Evolutionary conservation across 2,888 invertebrate genomes (phyloP).

Genomic region (Eupithecia pulchellata): DNA sequence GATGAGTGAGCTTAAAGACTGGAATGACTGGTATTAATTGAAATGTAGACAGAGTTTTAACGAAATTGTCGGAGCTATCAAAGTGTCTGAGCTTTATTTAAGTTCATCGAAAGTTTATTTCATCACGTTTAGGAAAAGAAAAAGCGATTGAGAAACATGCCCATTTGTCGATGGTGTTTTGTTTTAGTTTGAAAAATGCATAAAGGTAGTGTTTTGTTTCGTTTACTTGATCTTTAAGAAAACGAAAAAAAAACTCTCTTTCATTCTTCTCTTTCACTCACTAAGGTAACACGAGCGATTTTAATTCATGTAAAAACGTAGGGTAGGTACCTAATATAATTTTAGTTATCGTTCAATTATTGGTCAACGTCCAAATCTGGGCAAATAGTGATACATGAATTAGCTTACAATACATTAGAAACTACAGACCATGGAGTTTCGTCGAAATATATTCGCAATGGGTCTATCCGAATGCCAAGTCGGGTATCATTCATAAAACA

Average conservation of each 20-base stretch:
- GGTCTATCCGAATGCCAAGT: background rate
- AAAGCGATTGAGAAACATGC: background rate
- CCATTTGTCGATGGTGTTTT: background rate
- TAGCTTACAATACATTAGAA: background rate
- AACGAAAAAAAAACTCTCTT: no score
- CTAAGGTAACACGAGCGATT: no score
- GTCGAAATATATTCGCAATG: background rate
- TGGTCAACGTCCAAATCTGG: background rate
- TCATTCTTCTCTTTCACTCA: no score
- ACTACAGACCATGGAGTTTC: background rate
- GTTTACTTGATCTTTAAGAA: no score
- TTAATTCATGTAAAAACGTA: no score
- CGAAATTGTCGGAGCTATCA: slow-evolving; percentile 4
- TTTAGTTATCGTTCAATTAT: background rate
- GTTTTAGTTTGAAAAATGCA: background rate
- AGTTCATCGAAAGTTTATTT: background rate
- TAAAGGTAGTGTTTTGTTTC: background rate
- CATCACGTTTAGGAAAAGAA: background rate
- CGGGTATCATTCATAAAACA: background rate
- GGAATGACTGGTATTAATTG: slow-evolving; percentile 38
- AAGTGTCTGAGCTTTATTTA: background rate
- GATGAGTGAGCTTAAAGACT: slow-evolving; percentile 17
- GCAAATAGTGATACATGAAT: background rate
- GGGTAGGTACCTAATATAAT: no score
- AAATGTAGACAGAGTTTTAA: slow-evolving; percentile 24